Evolutionary conservation across 1,140 invertebrate species (phyloP), one percentile per base, ranked within the genome.

Genomic region (Leguminivora glycinivorella): DNA sequence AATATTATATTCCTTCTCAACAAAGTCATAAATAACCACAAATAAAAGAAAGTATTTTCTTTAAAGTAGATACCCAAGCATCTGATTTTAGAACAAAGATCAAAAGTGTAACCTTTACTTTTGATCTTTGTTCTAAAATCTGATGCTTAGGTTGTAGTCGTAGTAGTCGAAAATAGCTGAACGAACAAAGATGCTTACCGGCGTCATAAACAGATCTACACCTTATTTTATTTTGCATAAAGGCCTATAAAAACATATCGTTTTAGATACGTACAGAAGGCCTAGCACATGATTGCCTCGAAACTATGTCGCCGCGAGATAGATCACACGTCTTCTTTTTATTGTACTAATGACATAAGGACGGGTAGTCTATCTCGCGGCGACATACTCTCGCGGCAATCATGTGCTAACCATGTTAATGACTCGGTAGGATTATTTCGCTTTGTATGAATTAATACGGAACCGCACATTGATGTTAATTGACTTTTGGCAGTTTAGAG

Each of bases 401-500:
- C n/a, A 43, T 43, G 7, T 5, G 14, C n/a, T n/a, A n/a, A 43
- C 14, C 7, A 52, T 52, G 47, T 19, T 17, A 19, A 52, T 22
- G 47, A 52, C 47, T 52, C 47, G 9, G 47, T 52, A 19, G 47
- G 47, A 52, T 52, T 52, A 52, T 52, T 52, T 52, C n/a, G 19
- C 47, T 52, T 52, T 52, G 17, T 19, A 52, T 19, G 5, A 52
- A 52, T 52, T 52, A 52, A 52, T 52, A 7, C 47, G 47, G 47
- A 19, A 52, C 47, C 47, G 47, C 47, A 52, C 47, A 52, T 19
- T 52, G 47, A 52, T 22, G 5, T 52, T 52, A 7, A 52, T 19
- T 19, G 9, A 52, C 47, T 52, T 22, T 52, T 52, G 47, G 7
- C 47, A 43, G 14, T 43, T n/a, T 43, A 14, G 38, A 40, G 38